Evolutionary conservation across 2,888 invertebrate species (phyloP), one percentile per base, ranked within the genome.

Genomic region (Rhaphigaster nebulosa): DNA sequence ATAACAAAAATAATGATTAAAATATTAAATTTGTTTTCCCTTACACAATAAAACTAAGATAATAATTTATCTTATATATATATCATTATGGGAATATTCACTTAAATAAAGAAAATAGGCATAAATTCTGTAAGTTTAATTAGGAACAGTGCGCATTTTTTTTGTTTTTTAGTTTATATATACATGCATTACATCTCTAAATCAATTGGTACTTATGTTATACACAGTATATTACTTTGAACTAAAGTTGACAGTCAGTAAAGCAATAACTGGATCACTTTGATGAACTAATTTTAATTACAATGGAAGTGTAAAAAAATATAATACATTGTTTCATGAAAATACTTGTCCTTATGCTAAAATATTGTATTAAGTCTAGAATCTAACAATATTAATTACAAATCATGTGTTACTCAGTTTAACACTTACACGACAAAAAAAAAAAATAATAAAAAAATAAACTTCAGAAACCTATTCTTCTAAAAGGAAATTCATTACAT

Each of bases 281-380:
- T 89, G 65, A 89, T 50, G 29, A 89, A 89, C 89, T 89, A 89
- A 76, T 89, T 89, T 89, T 60, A 60, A 88, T 60, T 76, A 84
- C 84, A 84, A 45, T 84, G 84, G 20, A 89, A 89, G 89, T 89
- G 65, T 89, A 89, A 89, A 89, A 89, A 89, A 89, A 89, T 89
- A 89, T 89, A 89, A 89, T 89, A 89, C 89, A 89, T 89, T 88
- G 88, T 88, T 89, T 65, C 89, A 89, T 70, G 89, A 89, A 89
- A 89, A 89, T 89, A 89, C 89, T 89, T 89, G 65, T 76, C 89
- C 89, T 89, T 89, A 89, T 52, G 65, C 89, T 89, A 89, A 89
- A 70, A 89, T 88, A 89, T 89, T 89, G 45, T 89, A 65, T 65
- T 89, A 65, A 89, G 65, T 89, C 89, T 89, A 89, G 65, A 89